These are phyloP conservation scores for Onychostruthus taczanowskii DNA, from an alignment of 2,113 vertebrate species.

Conservation along the genomic window DNA sequence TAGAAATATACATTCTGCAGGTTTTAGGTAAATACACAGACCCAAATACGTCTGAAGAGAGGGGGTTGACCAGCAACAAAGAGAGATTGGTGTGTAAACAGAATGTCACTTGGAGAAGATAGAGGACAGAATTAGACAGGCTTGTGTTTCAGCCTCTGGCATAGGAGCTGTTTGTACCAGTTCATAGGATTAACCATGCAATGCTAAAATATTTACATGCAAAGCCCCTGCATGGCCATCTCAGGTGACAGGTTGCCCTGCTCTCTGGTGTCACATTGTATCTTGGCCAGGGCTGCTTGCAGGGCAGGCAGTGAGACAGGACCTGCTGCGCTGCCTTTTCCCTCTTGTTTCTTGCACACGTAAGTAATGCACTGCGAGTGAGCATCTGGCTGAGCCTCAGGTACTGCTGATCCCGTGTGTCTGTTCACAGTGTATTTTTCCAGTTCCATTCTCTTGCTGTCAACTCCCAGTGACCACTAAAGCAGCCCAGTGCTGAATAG, in stretches of 20 bases:
- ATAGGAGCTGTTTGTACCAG: slow-evolving; percentile 43
- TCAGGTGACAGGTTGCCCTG: slow-evolving; percentile 26
- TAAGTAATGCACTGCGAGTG: background rate
- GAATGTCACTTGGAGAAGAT: background rate
- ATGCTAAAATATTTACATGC: slow-evolving; percentile 63
- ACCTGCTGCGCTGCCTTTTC: background rate
- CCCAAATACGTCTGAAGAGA: background rate
- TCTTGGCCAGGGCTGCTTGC: background rate
- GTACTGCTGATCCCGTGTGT: background rate
- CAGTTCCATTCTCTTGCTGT: background rate
- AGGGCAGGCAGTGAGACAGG: background rate
- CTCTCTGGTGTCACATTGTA: background rate
- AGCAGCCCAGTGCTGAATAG: background rate
- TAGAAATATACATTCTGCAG: background rate
- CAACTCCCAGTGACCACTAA: background rate
- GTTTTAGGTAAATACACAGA: background rate
- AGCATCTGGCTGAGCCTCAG: background rate
- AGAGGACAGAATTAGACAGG: slow-evolving; percentile 12
- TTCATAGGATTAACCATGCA: slow-evolving; percentile 46
- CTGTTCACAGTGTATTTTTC: background rate
- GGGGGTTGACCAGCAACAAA: background rate
- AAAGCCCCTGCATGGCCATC: background rate
- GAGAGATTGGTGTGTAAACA: slow-evolving; percentile 6
- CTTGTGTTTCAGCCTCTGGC: slow-evolving; percentile 57
- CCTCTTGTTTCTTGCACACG: background rate